Evolutionary conservation across 2,888 invertebrate genomes (phyloP).

Genomic region (Melieria picta): DNA sequence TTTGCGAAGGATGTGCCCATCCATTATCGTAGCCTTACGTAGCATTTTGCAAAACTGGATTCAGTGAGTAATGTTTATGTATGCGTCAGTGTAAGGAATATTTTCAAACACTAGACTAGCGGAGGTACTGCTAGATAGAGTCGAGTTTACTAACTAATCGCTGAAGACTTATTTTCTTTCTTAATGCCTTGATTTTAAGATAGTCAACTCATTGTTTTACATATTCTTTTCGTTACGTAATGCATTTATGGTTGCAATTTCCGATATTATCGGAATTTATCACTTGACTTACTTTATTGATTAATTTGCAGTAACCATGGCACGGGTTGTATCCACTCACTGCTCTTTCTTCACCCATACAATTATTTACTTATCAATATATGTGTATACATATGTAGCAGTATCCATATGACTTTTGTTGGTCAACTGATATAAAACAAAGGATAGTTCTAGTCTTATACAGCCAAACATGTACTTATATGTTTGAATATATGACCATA

Average conservation of each 20-base stretch:
- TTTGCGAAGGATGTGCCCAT: background rate
- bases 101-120: background rate
- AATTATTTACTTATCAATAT: background rate
- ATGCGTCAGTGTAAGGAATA: background rate
- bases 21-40: background rate
- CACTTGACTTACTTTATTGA: background rate
- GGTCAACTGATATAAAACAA: too few relatives aligned
- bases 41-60: background rate
- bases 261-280: conserved; percentile 65
- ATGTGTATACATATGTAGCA: background rate
- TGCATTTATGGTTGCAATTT: conserved; percentile 5
- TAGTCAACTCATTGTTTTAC: too few relatives aligned
- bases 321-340: too few relatives aligned
- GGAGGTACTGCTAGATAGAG: background rate
- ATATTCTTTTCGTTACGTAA: background rate
- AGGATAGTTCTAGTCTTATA: too few relatives aligned
- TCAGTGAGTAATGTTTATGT: too few relatives aligned
- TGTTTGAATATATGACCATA: too few relatives aligned
- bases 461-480: too few relatives aligned
- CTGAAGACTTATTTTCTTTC: background rate
- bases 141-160: conserved; percentile 7
- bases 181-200: background rate
- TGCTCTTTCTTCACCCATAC: too few relatives aligned
- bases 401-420: too few relatives aligned
- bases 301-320: too few relatives aligned